Evolutionary conservation across 1,140 invertebrate genomes (phyloP).

Genomic region (Drosophila murphyi): DNA sequence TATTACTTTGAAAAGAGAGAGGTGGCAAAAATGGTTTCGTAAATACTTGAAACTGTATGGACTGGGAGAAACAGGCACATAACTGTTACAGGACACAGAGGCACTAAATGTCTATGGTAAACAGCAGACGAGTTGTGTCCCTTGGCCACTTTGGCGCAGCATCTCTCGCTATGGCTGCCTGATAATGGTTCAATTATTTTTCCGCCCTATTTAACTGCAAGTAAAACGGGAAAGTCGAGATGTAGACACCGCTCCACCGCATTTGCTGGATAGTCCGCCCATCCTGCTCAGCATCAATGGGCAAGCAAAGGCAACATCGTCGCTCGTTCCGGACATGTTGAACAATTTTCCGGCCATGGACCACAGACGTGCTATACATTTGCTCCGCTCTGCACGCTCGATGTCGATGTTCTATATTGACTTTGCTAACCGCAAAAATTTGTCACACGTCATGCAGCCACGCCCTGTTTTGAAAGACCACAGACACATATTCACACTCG

Average conservation of each 20-base stretch:
- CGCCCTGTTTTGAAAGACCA: constrained; percentile 51
- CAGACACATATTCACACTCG: constrained; percentile 8
- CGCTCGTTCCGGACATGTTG: constrained; percentile 69
- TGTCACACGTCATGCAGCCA: constrained; percentile 70
- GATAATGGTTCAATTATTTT: constrained; percentile 84
- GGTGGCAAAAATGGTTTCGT: too few relatives aligned
- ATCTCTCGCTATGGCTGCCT: constrained; percentile 47
- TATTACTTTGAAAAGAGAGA: too few relatives aligned
- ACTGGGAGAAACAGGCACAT: too few relatives aligned
- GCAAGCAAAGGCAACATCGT: constrained; percentile 10
- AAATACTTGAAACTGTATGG: background rate
- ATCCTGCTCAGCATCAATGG: background rate
- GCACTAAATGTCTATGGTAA: too few relatives aligned
- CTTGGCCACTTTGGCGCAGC: background rate
- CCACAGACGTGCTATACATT: constrained; percentile 56
- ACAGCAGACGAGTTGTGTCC: constrained; percentile 15
- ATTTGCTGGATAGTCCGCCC: constrained; percentile 1
- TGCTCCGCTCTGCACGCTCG: background rate
- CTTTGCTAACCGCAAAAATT: constrained; percentile 68
- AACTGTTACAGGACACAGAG: too few relatives aligned
- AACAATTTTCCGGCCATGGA: constrained; percentile 74
- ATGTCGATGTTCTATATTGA: constrained; percentile 27
- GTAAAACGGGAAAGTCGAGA: constrained; percentile 52
- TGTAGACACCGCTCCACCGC: background rate
- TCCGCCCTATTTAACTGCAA: constrained; percentile 82